Base-by-base conservation (phyloP, 2,113 vertebrate genomes). In the Labrus mixtus region DNA sequence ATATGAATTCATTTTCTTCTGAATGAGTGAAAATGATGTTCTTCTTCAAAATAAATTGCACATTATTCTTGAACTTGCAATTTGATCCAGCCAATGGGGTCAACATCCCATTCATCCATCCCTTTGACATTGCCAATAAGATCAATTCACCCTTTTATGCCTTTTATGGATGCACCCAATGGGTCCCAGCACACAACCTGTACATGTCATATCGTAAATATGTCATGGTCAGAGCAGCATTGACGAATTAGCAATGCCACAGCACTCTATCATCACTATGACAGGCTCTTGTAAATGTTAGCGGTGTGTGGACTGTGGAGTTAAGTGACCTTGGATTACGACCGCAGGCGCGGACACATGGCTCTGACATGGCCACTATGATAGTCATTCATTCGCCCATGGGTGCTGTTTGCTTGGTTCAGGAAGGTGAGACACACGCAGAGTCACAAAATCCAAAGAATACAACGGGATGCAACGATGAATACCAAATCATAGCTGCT, bases 311-410 rank as follows among this genome's bases (percentile, higher is more conserved):
- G 67, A 76, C 51, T 36, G 68, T 36, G 22, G 67, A 77, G 63
- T 76, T 51, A 29, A 62, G 63, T 71, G 76, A 89, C 90, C 90
- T 88, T 88, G 82, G 56, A 81, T 75, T 60, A 20, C 61, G 51
- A 69, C 85, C 62, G 10, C 69, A 23, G 78, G 83, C 76, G 8
- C 20, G 1, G 23, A 80, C 74, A 75, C 83, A 86, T 76, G 68
- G 73, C 46, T 36, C 51, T 76, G 55, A 71, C 48, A 22, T 64
- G 78, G 75, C 36, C 29, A 39, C 58, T 50, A 15, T 19, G 61
- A 73, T 63, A 73, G 50, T 57, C 23, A 63, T 29, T 61, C 68
- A 25, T 19, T 75, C 53, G 58, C 78, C 70, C 58, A 29, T 12
- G 77, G 72, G 8, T 51, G 25, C 45, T 37, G 51, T 73, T 36